These are phyloP conservation scores for Balearica regulorum DNA, from an alignment of 2,797 vertebrate genomes.

Conservation along the genomic window DNA sequence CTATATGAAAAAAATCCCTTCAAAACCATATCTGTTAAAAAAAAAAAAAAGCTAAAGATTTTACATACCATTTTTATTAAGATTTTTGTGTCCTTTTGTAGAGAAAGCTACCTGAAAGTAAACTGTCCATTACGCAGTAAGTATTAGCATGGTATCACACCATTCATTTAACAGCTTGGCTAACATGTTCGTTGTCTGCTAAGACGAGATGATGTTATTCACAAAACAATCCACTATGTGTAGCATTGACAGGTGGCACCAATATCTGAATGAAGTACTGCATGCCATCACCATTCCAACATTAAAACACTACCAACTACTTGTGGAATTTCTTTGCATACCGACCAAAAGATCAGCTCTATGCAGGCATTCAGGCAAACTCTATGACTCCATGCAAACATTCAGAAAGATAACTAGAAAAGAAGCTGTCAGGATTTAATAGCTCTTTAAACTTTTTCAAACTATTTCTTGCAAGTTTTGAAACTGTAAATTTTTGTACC, in stretches of 20 bases:
- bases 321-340: neutral
- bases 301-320: neutral
- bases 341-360: neutral
- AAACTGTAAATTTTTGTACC: neutral
- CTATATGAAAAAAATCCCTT: neutral
- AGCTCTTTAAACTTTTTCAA: neutral
- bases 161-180: neutral
- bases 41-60: neutral
- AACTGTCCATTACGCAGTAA: neutral
- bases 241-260: neutral
- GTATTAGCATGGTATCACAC: neutral
- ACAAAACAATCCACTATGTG: fast-evolving
- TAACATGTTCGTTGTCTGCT: neutral
- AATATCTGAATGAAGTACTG: neutral
- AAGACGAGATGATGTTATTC: neutral
- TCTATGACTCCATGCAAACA: neutral
- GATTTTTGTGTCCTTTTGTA: neutral
- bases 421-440: neutral
- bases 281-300: neutral
- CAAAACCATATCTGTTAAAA: neutral
- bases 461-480: neutral
- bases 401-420: neutral
- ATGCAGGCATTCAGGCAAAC: neutral
- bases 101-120: neutral
- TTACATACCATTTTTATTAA: neutral